A percentile compares a stretch with the other conserved stretches of the same genome.
Conservation (phyloP, 2,113 vertebrate species). For the Psephotus haematonotus region DNA sequence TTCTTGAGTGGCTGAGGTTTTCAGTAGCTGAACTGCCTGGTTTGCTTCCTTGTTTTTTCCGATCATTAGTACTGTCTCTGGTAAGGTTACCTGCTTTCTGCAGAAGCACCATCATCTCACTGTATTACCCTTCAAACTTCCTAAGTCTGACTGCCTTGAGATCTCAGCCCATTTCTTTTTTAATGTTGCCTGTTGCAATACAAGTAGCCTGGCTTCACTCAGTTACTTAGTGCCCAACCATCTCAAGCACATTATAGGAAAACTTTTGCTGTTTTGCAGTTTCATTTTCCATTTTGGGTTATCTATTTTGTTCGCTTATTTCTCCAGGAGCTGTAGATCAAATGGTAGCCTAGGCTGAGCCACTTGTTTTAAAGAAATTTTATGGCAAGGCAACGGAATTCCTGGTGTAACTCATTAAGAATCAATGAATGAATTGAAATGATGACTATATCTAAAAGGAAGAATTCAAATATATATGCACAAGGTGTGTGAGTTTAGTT, state of each 20-base stretch:
- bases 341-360: not conserved
- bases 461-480: slow-evolving; percentile 25
- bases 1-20: not conserved
- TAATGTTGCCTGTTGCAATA: not conserved
- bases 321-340: not conserved
- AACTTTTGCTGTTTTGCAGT: not conserved
- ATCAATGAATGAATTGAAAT: not conserved
- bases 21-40: not conserved
- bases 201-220: not conserved
- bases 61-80: not conserved
- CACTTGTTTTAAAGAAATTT: not conserved
- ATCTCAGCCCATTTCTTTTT: not conserved
- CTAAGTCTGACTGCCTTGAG: not conserved
- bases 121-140: not conserved
- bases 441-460: slow-evolving; percentile 24
- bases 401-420: not conserved
- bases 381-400: not conserved
- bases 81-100: not conserved
- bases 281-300: not conserved
- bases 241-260: not conserved
- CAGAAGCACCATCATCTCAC: not conserved
- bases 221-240: not conserved
- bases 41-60: not conserved
- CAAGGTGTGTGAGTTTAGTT: not conserved
- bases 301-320: not conserved